These are phyloP conservation scores for Calosoma granatense DNA, from an alignment of 1,140 invertebrate species.

Conservation along the genomic window DNA sequence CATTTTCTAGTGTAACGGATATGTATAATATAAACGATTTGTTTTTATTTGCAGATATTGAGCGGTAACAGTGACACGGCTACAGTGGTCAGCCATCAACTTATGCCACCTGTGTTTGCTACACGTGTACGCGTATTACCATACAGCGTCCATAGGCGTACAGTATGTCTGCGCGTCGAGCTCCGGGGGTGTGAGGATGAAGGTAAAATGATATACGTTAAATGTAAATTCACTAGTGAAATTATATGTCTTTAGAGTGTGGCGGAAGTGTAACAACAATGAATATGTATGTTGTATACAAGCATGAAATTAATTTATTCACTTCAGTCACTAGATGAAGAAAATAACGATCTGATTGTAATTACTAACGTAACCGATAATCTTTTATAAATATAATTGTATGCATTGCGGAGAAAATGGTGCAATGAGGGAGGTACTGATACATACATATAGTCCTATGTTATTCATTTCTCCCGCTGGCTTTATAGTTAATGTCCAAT, in stretches of 20 bases:
- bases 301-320: not conserved
- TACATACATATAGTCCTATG: too few species aligned
- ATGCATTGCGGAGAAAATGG: too few species aligned
- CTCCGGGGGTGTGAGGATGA: constrained; percentile 51
- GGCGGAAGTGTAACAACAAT: not conserved
- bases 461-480: too few species aligned
- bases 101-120: constrained; percentile 56
- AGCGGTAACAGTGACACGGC: constrained; percentile 58
- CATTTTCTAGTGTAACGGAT: not conserved
- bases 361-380: too few species aligned
- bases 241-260: not conserved
- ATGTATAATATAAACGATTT: not conserved
- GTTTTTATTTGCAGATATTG: constrained; percentile 26
- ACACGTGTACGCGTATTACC: constrained; percentile 54
- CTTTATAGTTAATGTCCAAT: too few species aligned
- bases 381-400: too few species aligned
- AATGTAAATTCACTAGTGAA: not conserved
- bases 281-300: not conserved
- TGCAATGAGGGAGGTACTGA: too few species aligned
- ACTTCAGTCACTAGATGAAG: not conserved
- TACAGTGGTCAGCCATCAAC: constrained; percentile 48
- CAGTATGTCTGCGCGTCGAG: constrained; percentile 61
- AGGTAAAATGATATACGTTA: constrained; percentile 35
- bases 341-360: not conserved
- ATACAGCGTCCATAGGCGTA: constrained; percentile 52